Base-by-base conservation (phyloP, 92 coral and sea anemone genomes). In the Galaxea fascicularis region DNA sequence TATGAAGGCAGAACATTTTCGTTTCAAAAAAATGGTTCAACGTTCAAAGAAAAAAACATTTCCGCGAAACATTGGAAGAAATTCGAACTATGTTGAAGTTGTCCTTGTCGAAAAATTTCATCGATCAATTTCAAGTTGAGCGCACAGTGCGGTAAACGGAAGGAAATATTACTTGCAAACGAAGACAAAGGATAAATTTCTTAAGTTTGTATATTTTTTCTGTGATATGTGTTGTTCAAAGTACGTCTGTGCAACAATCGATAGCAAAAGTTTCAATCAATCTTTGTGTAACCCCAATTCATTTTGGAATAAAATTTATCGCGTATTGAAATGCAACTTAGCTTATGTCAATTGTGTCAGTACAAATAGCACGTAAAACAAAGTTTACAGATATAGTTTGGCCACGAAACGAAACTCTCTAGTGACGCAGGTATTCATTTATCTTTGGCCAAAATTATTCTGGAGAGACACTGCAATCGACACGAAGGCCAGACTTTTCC, bases 31-130 rank as follows among this genome's bases (percentile, higher is more conserved):
- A 24, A 5, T 17, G 30, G 4, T 17, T 21, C 6, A 58, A 12
- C 58, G 4, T 7, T 0, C 29, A 25, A 9, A 30, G 29, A 56
- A 35, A 4, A 77, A 25, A 60, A 77, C 45, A 58, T 17, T 25
- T 4, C 59, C 58, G 35, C 82, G 25, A 77, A 31, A 60, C 21
- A 13, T 10, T 77, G 22, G 47, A 62, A 65, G 83, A 65, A 64
- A 78, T 78, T 63, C 47, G 12, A 78, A 78, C 83, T 27, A 65
- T 78, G 71, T 44, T 26, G 16, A 44, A 62, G 68, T 35, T 68
- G 35, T 56, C 65, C 66, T 28, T 75, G 75, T 79, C 66, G 66
- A 79, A 20, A 49, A 65, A 21, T 53, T 53, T 24, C 4, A n/a
- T 22, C 57, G 80, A 75, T 22, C 57, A 67, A 75, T 20, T 21